phyloP scores from a whole-genome alignment of 2,888 invertebrate genomes.

The Drosophila heteroneura region DNA sequence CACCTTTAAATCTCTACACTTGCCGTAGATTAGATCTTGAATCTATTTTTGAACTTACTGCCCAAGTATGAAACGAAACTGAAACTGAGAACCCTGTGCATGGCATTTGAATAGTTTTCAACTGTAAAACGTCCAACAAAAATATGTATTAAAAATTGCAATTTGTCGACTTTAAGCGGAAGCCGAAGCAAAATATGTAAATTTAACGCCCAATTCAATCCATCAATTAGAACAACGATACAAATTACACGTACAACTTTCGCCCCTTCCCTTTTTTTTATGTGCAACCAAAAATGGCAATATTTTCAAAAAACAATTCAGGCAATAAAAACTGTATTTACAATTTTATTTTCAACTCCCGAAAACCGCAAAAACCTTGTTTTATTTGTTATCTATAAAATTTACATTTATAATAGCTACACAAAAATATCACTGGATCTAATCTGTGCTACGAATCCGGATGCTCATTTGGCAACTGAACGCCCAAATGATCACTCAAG shows the following conservation, averaged over 20 bases:
- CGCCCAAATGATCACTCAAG: not conserved
- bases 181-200: conserved; percentile 39
- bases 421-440: not conserved
- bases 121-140: conserved; percentile 48
- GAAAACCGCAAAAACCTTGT: conserved; percentile 41
- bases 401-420: not conserved
- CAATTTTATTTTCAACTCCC: conserved; percentile 44
- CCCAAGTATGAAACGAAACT: conserved; percentile 38
- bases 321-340: conserved; percentile 64
- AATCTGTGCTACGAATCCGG: not conserved
- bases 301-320: conserved; percentile 47
- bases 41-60: conserved; percentile 15
- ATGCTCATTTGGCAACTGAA: not conserved
- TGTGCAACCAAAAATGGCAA: conserved; percentile 44
- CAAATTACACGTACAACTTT: conserved; percentile 27
- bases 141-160: conserved; percentile 31
- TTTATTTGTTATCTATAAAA: conserved; percentile 17
- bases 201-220: conserved; percentile 24
- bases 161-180: conserved; percentile 38
- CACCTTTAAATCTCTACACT: conserved; percentile 25
- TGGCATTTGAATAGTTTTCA: conserved; percentile 51
- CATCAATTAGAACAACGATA: conserved; percentile 22
- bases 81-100: conserved; percentile 28
- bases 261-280: conserved; percentile 2
- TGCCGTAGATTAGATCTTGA: conserved; percentile 26